A percentile compares a stretch with the other conserved stretches of the same genome.
phyloP scores from a whole-genome alignment of 2,113 vertebrate genomes.

The Coptodon bakossiorum region DNA sequence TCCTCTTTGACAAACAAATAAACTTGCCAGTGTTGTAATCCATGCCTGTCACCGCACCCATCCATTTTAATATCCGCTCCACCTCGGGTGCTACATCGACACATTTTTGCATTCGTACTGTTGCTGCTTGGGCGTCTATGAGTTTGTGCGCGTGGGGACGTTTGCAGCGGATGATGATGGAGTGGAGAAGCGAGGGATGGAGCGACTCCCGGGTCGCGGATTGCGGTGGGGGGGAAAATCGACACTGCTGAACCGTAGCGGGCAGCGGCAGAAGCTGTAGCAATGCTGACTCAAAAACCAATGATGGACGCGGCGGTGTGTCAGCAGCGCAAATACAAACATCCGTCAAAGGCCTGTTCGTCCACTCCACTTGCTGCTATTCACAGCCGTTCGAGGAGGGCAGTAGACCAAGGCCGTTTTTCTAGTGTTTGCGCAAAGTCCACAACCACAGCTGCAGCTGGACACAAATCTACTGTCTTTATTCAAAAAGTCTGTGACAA shows the following conservation, averaged over 20 bases:
- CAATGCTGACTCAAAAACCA: conserved; percentile 41
- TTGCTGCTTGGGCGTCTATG: background rate
- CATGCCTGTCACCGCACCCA: background rate
- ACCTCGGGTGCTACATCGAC: conserved; percentile 12
- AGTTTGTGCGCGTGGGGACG: background rate
- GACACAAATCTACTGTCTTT: background rate
- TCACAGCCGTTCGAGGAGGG: background rate
- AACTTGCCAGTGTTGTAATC: conserved; percentile 7
- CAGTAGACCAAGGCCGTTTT: background rate
- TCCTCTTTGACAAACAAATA: conserved; percentile 33
- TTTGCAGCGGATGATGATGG: conserved; percentile 20
- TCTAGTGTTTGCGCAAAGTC: background rate
- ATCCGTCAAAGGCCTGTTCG: conserved; percentile 39
- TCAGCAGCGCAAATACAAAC: conserved; percentile 45
- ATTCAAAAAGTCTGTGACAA: background rate
- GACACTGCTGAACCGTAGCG: conserved; percentile 29
- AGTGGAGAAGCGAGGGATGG: conserved; percentile 15
- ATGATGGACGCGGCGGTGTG: conserved; percentile 41
- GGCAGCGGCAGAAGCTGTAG: background rate
- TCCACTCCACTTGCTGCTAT: background rate
- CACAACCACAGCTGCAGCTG: background rate
- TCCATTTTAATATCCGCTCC: conserved; percentile 16
- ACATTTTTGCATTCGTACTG: background rate
- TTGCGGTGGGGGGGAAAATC: background rate
- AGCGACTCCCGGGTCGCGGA: conserved; percentile 1